Conservation (phyloP, 2,888 invertebrate genomes). For the Calliopum simillimum region DNA sequence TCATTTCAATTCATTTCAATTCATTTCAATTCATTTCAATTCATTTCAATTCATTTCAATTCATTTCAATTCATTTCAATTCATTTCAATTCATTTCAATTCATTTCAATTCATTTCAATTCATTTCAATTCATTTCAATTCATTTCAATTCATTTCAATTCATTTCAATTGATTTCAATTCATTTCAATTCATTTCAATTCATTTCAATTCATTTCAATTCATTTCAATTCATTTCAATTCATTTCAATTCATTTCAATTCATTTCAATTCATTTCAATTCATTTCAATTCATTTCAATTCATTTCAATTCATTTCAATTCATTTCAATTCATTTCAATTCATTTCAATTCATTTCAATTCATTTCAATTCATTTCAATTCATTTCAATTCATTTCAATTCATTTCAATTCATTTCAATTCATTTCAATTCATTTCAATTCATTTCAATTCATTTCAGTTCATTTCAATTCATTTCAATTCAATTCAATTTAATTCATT, state of each 20-base stretch:
- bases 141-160: background rate
- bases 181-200: constrained; percentile 16
- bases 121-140: background rate
- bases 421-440: background rate
- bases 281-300: constrained; percentile 27
- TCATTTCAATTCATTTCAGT: background rate
- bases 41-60: background rate
- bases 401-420: constrained; percentile 8
- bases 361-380: constrained; percentile 28
- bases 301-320: constrained; percentile 28
- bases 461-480: constrained; percentile 10
- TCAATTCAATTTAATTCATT: constrained; percentile 12
- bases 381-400: constrained; percentile 25
- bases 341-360: constrained; percentile 20
- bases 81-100: constrained; percentile 1
- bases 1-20: constrained; percentile 14
- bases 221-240: background rate
- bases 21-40: background rate
- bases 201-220: background rate
- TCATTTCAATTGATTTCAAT: background rate
- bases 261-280: constrained; percentile 28
- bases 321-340: constrained; percentile 21
- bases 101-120: background rate
- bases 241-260: background rate
- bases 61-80: constrained; percentile 9